Conservation (phyloP, 2,888 invertebrate species). For the Kryphioiulus occultus region DNA sequence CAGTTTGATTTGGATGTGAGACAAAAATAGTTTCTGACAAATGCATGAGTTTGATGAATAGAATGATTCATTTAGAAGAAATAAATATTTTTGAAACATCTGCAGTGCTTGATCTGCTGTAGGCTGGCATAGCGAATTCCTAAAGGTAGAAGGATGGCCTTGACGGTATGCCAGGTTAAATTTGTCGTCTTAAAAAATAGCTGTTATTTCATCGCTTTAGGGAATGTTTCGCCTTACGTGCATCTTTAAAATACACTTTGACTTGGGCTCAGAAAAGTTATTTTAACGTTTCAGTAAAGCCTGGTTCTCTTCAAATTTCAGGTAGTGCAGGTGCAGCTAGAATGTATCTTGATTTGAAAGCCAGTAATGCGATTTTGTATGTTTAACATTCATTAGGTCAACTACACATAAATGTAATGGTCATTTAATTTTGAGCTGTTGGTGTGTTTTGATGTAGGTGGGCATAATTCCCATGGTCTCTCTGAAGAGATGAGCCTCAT, state of each 20-base stretch:
- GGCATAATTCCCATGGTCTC: background rate
- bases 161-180: conserved; percentile 19
- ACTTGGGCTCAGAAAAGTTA: background rate
- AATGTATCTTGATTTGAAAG: background rate
- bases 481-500: background rate
- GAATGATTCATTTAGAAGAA: background rate
- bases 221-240: background rate
- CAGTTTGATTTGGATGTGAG: too few relatives aligned
- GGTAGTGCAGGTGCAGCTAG: background rate
- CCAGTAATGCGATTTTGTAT: background rate
- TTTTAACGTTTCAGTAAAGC: background rate
- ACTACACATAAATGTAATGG: background rate
- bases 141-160: background rate
- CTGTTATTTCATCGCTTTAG: conserved; percentile 3
- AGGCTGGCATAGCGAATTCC: background rate
- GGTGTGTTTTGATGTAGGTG: background rate
- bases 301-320: background rate
- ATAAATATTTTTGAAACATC: background rate
- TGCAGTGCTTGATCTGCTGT: background rate
- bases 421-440: background rate
- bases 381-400: background rate
- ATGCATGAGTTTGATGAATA: too few relatives aligned
- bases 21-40: too few relatives aligned
- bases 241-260: background rate
- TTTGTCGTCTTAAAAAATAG: conserved; percentile 1